Conservation (phyloP, 2,888 invertebrate genomes). For the Calliopum simillimum region DNA sequence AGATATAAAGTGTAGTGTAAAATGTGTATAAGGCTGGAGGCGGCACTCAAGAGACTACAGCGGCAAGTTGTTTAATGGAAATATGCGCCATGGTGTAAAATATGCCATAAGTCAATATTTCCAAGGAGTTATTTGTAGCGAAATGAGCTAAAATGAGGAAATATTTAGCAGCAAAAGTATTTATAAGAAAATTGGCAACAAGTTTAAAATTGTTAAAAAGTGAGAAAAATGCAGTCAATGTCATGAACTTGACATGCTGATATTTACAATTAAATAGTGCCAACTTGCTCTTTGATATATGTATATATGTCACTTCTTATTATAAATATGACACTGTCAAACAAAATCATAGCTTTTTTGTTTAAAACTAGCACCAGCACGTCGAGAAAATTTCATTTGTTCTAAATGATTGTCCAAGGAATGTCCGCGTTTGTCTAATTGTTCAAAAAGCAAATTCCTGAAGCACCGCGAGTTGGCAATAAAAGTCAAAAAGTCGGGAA, state of each 20-base stretch:
- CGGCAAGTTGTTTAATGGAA: not conserved
- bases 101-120: conserved; percentile 25
- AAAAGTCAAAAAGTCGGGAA: too few relatives aligned
- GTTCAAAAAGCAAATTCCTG: too few relatives aligned
- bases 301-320: too few relatives aligned
- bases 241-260: conserved; percentile 32
- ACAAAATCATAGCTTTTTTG: too few relatives aligned
- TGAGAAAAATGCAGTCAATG: conserved; percentile 20
- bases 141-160: not conserved
- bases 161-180: not conserved
- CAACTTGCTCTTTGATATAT: too few relatives aligned
- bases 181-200: not conserved
- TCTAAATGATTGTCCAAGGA: too few relatives aligned
- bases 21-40: not conserved
- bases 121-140: not conserved
- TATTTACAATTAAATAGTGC: conserved; percentile 23
- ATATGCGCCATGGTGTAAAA: conserved; percentile 20
- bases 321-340: too few relatives aligned
- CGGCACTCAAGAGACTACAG: not conserved
- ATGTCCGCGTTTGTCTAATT: too few relatives aligned
- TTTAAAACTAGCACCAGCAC: too few relatives aligned
- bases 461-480: too few relatives aligned
- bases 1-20: not conserved
- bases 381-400: too few relatives aligned
- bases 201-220: not conserved